phyloP scores from a whole-genome alignment of 1,140 invertebrate genomes.

The Cydia fagiglandana region DNA sequence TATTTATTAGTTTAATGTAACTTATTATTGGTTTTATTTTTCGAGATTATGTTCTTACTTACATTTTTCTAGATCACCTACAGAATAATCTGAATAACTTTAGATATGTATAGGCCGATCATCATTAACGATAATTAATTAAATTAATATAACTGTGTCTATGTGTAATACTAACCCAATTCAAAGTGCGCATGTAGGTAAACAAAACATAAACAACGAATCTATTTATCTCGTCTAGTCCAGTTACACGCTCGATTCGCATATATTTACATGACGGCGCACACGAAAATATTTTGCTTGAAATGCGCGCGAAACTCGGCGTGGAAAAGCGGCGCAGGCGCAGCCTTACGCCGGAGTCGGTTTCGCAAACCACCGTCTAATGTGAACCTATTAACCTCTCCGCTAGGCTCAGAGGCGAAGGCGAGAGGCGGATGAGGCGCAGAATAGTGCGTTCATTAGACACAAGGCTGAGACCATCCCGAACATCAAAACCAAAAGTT shows the following conservation, averaged over 20 bases:
- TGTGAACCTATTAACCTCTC: conserved; percentile 79
- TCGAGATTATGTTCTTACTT: too few relatives aligned
- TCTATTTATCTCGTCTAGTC: background rate
- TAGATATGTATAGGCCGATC: too few relatives aligned
- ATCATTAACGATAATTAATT: background rate
- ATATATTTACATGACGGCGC: conserved; percentile 1
- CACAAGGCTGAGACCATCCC: conserved; percentile 70
- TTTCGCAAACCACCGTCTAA: conserved; percentile 78
- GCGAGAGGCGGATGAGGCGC: conserved; percentile 74
- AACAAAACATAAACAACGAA: conserved; percentile 14
- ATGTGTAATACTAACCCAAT: background rate
- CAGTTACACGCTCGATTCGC: background rate
- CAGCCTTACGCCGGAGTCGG: conserved; percentile 57
- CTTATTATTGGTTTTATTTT: too few relatives aligned
- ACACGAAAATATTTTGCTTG: conserved; percentile 41
- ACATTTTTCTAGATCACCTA: too few relatives aligned
- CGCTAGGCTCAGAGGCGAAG: conserved; percentile 72
- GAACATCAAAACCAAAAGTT: conserved; percentile 55
- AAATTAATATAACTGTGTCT: background rate
- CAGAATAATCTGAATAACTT: too few relatives aligned
- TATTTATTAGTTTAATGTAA: too few relatives aligned
- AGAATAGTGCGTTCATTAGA: conserved; percentile 71
- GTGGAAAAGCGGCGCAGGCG: conserved; percentile 68
- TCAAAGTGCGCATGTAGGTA: background rate
- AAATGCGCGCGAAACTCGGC: conserved; percentile 68